Conservation (phyloP, 2,113 vertebrate genomes). For the Burhinus bistriatus region DNA sequence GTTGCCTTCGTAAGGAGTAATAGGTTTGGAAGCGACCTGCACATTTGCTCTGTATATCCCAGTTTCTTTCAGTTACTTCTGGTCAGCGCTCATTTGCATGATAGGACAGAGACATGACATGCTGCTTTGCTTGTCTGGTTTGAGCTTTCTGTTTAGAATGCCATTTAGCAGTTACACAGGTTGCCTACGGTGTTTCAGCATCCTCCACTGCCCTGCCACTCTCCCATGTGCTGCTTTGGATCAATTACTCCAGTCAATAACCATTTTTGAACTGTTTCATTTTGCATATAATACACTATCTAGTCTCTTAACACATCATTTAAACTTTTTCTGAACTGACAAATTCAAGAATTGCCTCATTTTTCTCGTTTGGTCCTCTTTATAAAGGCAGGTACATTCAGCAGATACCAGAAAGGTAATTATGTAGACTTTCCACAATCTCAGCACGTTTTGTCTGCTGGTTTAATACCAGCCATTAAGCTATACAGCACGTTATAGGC, state of each 20-base stretch:
- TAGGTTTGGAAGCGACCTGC: background rate
- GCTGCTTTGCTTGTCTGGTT: background rate
- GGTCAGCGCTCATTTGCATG: background rate
- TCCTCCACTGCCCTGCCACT: accelerated
- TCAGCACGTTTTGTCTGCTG: conserved; percentile 51
- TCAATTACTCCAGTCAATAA: conserved; percentile 36
- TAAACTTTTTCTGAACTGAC: background rate
- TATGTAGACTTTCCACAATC: conserved; percentile 24
- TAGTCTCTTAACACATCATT: conserved; percentile 5
- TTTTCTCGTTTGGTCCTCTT: background rate
- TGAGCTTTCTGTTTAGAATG: background rate
- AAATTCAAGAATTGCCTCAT: conserved; percentile 7
- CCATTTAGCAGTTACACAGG: background rate
- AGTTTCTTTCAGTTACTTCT: background rate
- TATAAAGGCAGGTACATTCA: background rate
- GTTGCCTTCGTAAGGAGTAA: background rate
- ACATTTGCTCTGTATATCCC: background rate
- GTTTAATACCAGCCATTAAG: conserved; percentile 47
- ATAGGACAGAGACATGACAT: background rate
- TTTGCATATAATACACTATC: background rate
- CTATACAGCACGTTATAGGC: background rate
- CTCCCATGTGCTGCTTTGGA: background rate
- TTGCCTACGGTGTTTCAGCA: background rate
- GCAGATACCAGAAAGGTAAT: conserved; percentile 17
- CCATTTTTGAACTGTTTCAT: background rate